Evolutionary conservation across 2,888 invertebrate genomes (phyloP).

Genomic region (Thalpophila matura): DNA sequence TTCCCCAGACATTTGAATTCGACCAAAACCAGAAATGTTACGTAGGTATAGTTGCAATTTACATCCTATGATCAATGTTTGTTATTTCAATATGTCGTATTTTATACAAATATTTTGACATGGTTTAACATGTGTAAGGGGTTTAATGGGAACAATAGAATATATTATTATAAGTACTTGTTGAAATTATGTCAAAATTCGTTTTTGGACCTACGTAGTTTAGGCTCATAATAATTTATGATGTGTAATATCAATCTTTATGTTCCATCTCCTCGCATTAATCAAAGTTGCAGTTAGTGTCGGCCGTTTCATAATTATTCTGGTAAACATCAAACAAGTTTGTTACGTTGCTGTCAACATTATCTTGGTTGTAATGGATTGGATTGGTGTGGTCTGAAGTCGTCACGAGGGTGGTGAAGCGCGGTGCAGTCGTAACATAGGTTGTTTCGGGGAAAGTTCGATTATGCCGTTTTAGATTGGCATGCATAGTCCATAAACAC

Average conservation of each 20-base stretch:
- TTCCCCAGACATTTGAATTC: conserved; percentile 38
- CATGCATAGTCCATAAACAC: conserved; percentile 62
- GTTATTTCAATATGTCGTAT: conserved; percentile 34
- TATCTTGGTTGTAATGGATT: conserved; percentile 18
- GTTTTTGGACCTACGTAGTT: conserved; percentile 2
- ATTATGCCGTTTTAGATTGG: conserved; percentile 64
- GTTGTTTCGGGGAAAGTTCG: conserved; percentile 65
- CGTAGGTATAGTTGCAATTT: conserved; percentile 17
- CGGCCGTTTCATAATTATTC: conserved; percentile 36
- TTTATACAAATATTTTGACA: conserved; percentile 45
- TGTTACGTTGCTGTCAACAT: conserved; percentile 27
- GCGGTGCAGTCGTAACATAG: conserved; percentile 55
- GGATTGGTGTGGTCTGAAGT: conserved; percentile 37
- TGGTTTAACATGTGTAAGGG: conserved; percentile 27
- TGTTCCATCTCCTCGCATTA: conserved; percentile 45
- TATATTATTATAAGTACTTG: conserved; percentile 13
- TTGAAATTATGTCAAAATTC: conserved; percentile 5
- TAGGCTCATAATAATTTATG: conserved; percentile 41
- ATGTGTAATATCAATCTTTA: conserved; percentile 45
- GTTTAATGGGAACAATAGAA: conserved; percentile 34
- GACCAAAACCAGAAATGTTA: conserved; percentile 29
- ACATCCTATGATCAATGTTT: conserved; percentile 34
- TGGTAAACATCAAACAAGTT: conserved; percentile 38
- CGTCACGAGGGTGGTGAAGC: conserved; percentile 53
- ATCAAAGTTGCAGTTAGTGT: conserved; percentile 52